A percentile compares a stretch with the other conserved stretches of the same genome.
Evolutionary conservation across 2,113 vertebrate species (phyloP).

Genomic region (Sigmodon hispidus): DNA sequence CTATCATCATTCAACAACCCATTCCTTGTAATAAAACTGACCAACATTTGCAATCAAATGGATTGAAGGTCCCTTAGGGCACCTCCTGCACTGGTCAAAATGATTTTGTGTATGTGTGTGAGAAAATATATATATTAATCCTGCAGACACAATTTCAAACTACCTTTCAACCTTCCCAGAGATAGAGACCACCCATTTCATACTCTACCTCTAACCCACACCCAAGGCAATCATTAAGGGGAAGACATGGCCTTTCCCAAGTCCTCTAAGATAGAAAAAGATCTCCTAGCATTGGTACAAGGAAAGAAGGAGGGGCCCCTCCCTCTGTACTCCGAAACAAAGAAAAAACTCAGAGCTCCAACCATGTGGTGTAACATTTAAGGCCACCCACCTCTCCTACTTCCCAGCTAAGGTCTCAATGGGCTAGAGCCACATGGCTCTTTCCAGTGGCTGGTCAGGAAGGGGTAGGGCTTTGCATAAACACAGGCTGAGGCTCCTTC

Average conservation of each 20-base stretch:
- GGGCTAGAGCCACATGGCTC: conserved; percentile 50
- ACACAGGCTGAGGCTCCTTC: conserved; percentile 42
- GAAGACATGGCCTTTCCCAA: conserved; percentile 59
- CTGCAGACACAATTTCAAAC: conserved; percentile 62
- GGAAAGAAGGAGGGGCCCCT: conserved; percentile 65
- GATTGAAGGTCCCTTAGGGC: conserved; percentile 52
- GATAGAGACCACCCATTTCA: conserved; percentile 41
- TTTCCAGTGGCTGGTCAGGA: conserved; percentile 52
- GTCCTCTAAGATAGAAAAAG: conserved; percentile 65
- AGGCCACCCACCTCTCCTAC: conserved; percentile 62
- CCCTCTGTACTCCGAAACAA: conserved; percentile 67
- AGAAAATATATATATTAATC: too few relatives aligned
- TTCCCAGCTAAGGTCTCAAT: conserved; percentile 42
- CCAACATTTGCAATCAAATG: conserved; percentile 62
- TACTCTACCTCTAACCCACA: neutral
- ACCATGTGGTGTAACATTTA: conserved; percentile 60
- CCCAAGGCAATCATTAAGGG: neutral
- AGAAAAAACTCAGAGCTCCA: conserved; percentile 59
- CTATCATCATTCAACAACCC: conserved; percentile 60
- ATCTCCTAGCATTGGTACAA: conserved; percentile 60
- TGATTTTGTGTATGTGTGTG: neutral
- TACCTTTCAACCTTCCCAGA: conserved; percentile 59
- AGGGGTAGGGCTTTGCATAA: conserved; percentile 50
- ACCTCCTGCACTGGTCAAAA: conserved; percentile 53
- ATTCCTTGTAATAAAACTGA: conserved; percentile 62